Base-by-base conservation (phyloP, 2,888 invertebrate genomes). In the Erebia epiphron region DNA sequence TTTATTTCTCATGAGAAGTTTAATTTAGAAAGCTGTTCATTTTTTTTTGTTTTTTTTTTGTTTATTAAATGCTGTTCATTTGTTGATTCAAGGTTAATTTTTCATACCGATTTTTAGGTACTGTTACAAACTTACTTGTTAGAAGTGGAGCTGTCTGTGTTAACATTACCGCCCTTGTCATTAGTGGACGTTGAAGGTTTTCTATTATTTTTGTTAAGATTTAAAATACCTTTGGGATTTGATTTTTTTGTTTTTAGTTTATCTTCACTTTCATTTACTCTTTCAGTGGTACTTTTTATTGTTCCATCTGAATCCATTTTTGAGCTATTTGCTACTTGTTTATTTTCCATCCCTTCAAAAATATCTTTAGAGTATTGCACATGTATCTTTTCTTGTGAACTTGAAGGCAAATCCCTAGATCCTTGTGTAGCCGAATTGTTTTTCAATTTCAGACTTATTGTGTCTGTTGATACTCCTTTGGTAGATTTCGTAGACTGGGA, bases 231-330 rank as follows among this genome's bases (percentile, higher is more conserved):
- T 54, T 54, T 16, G 10, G 54, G 8, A 43, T 65, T 18, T 11
- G 56, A 8, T 10, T n/a, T n/a, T 49, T 49, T 21, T 21, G 41
- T 7, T 4, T 54, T 64, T 50, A 60, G 65, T 56, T 41, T 60
- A 14, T 35, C n/a, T 54, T 64, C 10, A 64, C 16, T 35, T 1
- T 35, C 18, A 46, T 75, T 74, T 11, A 67, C 67, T 61, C 68
- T 73, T 21, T 77, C 68, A 11, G 73, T 69, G n/a, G 71, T 43
- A 41, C 68, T 73, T 64, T 75, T 58, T 41, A 74, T 60, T 68
- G 71, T 75, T 14, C 43, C 57, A 49, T 43, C 65, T 63, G 58
- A n/a, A 21, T 71, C 46, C 1, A 54, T 68, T 62, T 58, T 79
- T 77, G 26, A 52, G 35, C 49, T 57, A 49, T n/a, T 68, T 7